phyloP scores from a whole-genome alignment of 2,113 vertebrate species.

The Hydrochoerus hydrochaeris region DNA sequence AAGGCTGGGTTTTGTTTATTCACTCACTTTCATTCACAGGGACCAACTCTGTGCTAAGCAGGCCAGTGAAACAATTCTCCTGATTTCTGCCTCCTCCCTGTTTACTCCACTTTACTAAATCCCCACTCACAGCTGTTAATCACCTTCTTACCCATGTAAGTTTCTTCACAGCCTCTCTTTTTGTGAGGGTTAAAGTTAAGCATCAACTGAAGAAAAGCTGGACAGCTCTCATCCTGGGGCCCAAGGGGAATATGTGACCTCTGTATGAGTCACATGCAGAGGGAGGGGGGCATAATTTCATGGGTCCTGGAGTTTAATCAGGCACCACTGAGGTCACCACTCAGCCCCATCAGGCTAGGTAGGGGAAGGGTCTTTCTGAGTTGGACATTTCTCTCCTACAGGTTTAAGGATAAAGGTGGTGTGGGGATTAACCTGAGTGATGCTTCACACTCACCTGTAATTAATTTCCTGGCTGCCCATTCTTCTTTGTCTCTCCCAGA shows the following conservation, averaged over 20 bases:
- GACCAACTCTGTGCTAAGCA: too few species aligned
- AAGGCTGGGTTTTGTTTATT: neutral
- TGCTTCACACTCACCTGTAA: neutral
- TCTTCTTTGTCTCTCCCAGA: accelerated
- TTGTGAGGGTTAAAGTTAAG: neutral
- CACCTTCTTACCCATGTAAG: neutral
- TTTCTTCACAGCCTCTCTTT: neutral
- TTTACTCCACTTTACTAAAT: accelerated
- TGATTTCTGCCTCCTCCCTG: neutral
- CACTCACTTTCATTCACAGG: neutral
- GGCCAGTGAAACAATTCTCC: neutral
- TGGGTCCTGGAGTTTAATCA: neutral
- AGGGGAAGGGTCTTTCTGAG: neutral
- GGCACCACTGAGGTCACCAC: neutral
- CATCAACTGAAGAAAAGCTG: neutral
- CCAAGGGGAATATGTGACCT: neutral
- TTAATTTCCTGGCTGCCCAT: neutral
- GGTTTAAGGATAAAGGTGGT: too few species aligned
- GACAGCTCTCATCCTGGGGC: neutral
- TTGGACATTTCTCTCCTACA: neutral
- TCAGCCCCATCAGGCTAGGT: too few species aligned
- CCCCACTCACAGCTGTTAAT: neutral
- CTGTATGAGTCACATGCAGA: neutral
- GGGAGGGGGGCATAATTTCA: neutral
- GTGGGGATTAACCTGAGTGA: too few species aligned